Evolutionary conservation across 2,113 vertebrate species (phyloP).

Genomic region (Cyphomyrus plagiostoma): DNA sequence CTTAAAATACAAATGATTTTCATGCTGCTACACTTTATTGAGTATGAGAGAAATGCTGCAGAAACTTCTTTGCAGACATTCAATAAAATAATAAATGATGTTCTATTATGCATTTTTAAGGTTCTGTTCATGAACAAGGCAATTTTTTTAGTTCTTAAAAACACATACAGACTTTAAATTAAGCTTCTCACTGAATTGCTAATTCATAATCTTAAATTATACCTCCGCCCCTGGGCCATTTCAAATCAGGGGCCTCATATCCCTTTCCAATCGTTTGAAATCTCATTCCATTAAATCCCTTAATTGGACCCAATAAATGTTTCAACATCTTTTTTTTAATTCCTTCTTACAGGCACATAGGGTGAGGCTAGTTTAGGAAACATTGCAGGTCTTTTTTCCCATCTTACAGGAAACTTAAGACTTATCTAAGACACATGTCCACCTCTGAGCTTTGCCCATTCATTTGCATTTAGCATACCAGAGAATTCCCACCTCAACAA

Average conservation of each 20-base stretch:
- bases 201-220: conserved; percentile 33
- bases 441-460: neutral
- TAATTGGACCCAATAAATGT: conserved; percentile 36
- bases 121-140: conserved; percentile 6
- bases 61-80: neutral
- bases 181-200: conserved; percentile 25
- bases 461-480: neutral
- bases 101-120: neutral
- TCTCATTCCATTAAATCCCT: conserved; percentile 28
- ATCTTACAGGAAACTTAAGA: neutral
- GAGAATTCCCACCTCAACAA: neutral
- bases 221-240: conserved; percentile 23
- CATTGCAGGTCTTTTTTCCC: neutral
- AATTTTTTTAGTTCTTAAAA: conserved; percentile 49
- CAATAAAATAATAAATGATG: neutral
- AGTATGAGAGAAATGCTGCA: neutral
- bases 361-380: conserved; percentile 20
- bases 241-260: conserved; percentile 27
- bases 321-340: conserved; percentile 23
- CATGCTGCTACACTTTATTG: neutral
- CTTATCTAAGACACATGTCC: neutral
- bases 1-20: neutral
- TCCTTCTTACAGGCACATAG: conserved; percentile 1
- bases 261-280: conserved; percentile 27
- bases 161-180: conserved; percentile 45